Evolutionary conservation across 2,888 invertebrate species (phyloP), one percentile per base, ranked within the genome.

Genomic region (Cosmopolites sordidus): DNA sequence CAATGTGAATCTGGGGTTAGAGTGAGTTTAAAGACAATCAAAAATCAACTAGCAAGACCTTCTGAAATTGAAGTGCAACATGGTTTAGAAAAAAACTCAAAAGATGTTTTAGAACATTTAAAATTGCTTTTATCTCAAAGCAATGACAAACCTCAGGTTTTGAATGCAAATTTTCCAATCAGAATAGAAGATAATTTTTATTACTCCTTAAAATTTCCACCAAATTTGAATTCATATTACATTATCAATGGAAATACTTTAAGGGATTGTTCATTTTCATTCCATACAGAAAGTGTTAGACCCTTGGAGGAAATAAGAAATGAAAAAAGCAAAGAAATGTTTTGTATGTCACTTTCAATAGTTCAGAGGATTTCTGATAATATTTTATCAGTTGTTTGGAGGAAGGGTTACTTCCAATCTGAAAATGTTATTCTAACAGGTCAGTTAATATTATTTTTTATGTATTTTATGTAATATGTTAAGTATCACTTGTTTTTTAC

Each of bases 1-100:
- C 76, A 76, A 59, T 64, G 83, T 53, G 76, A 78, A 37, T 73
- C 77, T 54, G 84, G 85, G 8, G 73, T 75, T 42, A 82, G 79
- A 72, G 73, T 83, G 3, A 71, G 77, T 30, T 68, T 86, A 16
- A 77, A 76, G 33, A 66, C 75, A 43, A 27, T 62, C 16, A 16
- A 59, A 18, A 51, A 48, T 9, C 15, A n/a, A 11, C 11, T 22
- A 16, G 8, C 43, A 27, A 30, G 74, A 56, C 75, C 76, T 1
- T 73, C 75, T 37, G 78, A 82, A 66, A 71, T 85, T 27, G 65
- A 66, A 60, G 63, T 73, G 45, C 57, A 40, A 44, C 46, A 56
- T 65, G 48, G 66, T 58, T 55, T 61, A 46, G 63, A 60, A 42
- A 62, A 70, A 45, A 58, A 62, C 58, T 64, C 73, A 14, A 47